phyloP scores from a whole-genome alignment of 2,888 invertebrate species.

The Dasypolia templi region DNA sequence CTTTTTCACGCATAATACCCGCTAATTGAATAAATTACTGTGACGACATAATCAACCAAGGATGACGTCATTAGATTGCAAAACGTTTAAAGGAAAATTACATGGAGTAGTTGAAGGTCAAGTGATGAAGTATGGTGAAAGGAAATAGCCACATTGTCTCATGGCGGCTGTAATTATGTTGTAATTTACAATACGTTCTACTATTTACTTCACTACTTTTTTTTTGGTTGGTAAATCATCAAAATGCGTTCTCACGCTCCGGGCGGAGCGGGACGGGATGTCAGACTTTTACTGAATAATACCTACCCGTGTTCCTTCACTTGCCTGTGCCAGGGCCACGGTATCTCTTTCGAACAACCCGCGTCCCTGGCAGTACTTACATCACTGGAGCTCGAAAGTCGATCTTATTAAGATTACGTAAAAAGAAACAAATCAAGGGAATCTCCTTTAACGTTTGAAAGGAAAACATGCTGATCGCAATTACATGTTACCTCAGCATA shows the following conservation, averaged over 20 bases:
- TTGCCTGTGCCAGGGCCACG: too few species aligned
- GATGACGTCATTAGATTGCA: slow-evolving; percentile 19
- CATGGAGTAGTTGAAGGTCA: slow-evolving; percentile 36
- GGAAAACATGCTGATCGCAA: not conserved
- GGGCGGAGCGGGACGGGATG: too few species aligned
- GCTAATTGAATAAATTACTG: slow-evolving; percentile 50
- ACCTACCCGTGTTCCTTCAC: too few species aligned
- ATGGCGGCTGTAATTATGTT: not conserved
- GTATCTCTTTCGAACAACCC: too few species aligned
- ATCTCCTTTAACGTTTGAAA: not conserved
- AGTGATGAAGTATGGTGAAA: slow-evolving; percentile 14
- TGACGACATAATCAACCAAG: slow-evolving; percentile 23
- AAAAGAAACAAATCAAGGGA: not conserved
- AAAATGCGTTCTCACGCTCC: too few species aligned
- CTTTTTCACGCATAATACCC: not conserved
- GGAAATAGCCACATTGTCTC: slow-evolving; percentile 5
- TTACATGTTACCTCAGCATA: too few species aligned
- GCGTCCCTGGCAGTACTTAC: too few species aligned
- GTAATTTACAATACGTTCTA: not conserved
- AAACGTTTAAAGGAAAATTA: slow-evolving; percentile 49
- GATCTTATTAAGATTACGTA: not conserved
- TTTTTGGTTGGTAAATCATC: too few species aligned
- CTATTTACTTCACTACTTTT: too few species aligned
- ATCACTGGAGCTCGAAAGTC: not conserved
- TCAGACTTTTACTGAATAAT: too few species aligned